phyloP scores from a whole-genome alignment of 2,797 vertebrate species.

The Fratercula arctica region DNA sequence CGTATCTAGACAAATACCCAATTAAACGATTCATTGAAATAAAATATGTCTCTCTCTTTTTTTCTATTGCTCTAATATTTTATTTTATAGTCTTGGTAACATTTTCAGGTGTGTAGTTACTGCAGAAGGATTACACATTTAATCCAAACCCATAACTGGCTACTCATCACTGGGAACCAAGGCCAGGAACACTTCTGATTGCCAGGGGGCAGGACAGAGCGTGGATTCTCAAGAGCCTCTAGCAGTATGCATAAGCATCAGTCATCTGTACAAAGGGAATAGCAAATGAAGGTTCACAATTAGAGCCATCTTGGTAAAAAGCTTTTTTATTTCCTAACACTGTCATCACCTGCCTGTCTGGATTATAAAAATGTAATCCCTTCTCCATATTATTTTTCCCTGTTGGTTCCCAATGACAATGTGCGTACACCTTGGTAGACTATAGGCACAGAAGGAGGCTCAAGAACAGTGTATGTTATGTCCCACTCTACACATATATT shows the following conservation, averaged over 20 bases:
- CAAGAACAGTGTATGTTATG: neutral
- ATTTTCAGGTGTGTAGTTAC: neutral
- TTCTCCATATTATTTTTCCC: neutral
- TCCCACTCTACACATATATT: neutral
- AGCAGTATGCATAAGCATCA: rapidly evolving
- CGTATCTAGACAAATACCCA: neutral
- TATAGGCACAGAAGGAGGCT: neutral
- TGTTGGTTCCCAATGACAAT: neutral
- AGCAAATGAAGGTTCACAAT: neutral
- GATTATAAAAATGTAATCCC: neutral
- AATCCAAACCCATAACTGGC: neutral
- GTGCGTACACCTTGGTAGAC: neutral
- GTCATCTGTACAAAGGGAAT: neutral
- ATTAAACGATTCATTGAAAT: neutral
- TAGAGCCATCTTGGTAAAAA: neutral
- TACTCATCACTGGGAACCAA: neutral
- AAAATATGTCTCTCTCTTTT: neutral
- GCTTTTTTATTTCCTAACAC: neutral
- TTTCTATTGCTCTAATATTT: neutral
- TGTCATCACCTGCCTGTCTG: neutral
- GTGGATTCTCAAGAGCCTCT: neutral
- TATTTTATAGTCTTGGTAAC: neutral
- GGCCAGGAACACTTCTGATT: neutral
- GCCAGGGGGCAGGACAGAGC: neutral
- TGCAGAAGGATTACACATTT: neutral